Evolutionary conservation across 2,888 invertebrate genomes (phyloP), one percentile per base, ranked within the genome.

Genomic region (Sesia bembeciformis): DNA sequence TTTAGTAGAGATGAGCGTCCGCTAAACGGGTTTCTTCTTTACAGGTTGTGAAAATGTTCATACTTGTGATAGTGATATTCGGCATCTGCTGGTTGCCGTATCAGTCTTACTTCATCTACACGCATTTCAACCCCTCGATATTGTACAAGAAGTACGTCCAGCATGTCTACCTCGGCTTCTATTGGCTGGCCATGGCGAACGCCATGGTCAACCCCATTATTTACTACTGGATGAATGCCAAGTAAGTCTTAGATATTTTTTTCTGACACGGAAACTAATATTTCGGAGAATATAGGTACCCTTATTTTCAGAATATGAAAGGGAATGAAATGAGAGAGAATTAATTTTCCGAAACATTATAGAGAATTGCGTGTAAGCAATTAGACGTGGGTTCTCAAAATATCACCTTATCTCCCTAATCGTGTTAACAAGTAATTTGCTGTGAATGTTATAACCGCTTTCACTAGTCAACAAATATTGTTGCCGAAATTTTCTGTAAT

Each of bases 171-270:
- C 89, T 97, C 53, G 93, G 93, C 39, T 96, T 97, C 84, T 96
- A 96, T 72, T 96, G 95, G 95, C 90, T 97, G 56, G 97, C 97
- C 3, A 97, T 97, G 97, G 95, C 96, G 6, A 96, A 97, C 72
- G 94, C 96, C 0, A 96, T 96, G 95, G 96, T 97, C 56, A 97
- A 97, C 84, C 97, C 97, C 0, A 92, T 97, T 56, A 96, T 97
- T 53, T 97, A 97, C 78, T 97, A 96, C 74, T 96, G 96, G 94
- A 97, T 97, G 97, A 97, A 97, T 78, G 94, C 95, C 64, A 93
- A 94, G 94, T 94, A 81, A 90, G 87, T 78, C 38, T n/a, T 53
- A 50, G 3, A 50, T 6, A 42, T 42, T 42, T 6, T 42, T 5
- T 42, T 42, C 42, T 42, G 23, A 23, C n/a, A n/a, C n/a, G n/a